Base-by-base conservation (phyloP, 2,888 invertebrate genomes). In the Sminthurides aquaticus region DNA sequence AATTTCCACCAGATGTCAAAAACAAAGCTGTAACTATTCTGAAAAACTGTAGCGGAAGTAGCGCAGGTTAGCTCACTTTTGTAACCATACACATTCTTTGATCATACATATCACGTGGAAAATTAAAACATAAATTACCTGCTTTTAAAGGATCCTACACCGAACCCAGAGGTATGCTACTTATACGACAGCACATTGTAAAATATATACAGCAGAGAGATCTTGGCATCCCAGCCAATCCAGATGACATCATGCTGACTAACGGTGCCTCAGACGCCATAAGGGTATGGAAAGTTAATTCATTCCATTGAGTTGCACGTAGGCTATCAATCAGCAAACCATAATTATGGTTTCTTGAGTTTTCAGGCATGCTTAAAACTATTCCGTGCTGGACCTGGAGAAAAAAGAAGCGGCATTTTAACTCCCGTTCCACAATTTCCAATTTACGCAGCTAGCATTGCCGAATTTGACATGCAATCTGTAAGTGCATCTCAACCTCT, bases 401-500 rank as follows among this genome's bases (percentile, higher is more conserved):
- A 84, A 1, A 85, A 85, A 75, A 79, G 82, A 64, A 84, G 88
- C 0, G 98, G 96, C 1, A 86, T 98, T 3, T 86, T 99, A 90
- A 89, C 96, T 72, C 99, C 99, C 0, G 97, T 96, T 77, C 99
- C 99, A 0, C 98, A 99, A 79, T 99, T 99, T 81, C 99, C 99
- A 0, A 82, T 99, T 24, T 99, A 99, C 81, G 94, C 97, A 1
- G 99, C 98, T 0, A 87, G 94, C 0, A 80, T 97, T 55, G 89
- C 93, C 2, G 99, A 99, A 81, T 96, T 90, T 78, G 89, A 90
- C 63, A 87, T 98, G 79, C 78, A 81, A 5, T 82, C 82, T 76
- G 84, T 84, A 75, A 76, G 5, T 62, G 60, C n/a, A n/a, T n/a
- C 2, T 8, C 22, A 43, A 43, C n/a, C 22, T 49, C 2, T 3